Evolutionary conservation across 2,113 vertebrate genomes (phyloP), one percentile per base, ranked within the genome.

Genomic region (Podocnemis expansa): DNA sequence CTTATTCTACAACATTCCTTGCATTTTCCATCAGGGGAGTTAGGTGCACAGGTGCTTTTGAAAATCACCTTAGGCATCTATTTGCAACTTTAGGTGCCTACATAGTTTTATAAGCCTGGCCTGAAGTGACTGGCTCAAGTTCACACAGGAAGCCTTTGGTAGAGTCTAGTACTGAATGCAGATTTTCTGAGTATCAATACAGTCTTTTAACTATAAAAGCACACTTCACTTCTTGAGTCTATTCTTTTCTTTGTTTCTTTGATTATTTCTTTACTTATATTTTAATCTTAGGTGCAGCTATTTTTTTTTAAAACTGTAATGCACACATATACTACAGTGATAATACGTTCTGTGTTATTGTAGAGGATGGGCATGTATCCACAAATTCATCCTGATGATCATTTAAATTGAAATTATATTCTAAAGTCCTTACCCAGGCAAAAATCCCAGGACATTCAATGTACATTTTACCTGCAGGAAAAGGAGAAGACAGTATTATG

Each of bases 381-480:
- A 10, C 70, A 75, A 45, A 70, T 88, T 82, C 88, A 47, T 93
- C 79, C 47, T 83, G 25, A 60, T 89, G 87, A 80, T 92, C 38
- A 80, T 95, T 94, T 87, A 49, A 92, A 89, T 85, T 85, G 58
- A 93, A n/a, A 45, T 88, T n/a, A 41, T 90, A 91, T 79, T 89
- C 89, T 78, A 5, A 93, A 95, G 38, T 81, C 52, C 47, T 93
- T 95, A 94, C 3, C 3, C 4, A 79, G 70, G 89, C 22, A 75
- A 14, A 43, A 24, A 11, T 43, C 41, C 81, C 93, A 79, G 94
- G 84, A 85, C 56, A 70, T 60, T 10, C 10, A 29, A 4, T 8
- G 1, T 4, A 34, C 1, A 0, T 70, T 93, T 95, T 83, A 83
- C 78, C 79, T 80, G 17, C 10, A 78, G 41, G 14, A 60, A 45